Conservation (phyloP, 2,797 vertebrate species). For the Sylvia borin region DNA sequence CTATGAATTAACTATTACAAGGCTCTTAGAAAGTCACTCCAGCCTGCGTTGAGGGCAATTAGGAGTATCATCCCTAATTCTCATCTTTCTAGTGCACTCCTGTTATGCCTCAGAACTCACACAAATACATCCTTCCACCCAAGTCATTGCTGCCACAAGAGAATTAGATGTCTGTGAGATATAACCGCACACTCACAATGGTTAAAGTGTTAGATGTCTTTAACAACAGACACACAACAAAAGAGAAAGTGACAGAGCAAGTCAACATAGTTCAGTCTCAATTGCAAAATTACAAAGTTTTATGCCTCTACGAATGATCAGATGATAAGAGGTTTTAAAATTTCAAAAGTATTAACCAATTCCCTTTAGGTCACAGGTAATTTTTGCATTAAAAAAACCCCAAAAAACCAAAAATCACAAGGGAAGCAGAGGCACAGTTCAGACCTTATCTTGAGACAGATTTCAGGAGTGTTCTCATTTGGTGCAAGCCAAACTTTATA, state of each 20-base stretch:
- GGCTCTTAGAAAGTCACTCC: slow-evolving; percentile 20
- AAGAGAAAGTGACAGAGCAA: background rate
- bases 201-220: background rate
- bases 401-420: background rate
- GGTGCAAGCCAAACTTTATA: background rate
- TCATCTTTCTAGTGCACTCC: background rate
- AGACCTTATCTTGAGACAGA: background rate
- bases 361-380: background rate
- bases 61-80: background rate
- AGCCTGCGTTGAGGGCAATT: background rate
- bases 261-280: background rate
- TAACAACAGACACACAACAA: background rate
- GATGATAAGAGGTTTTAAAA: background rate
- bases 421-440: background rate
- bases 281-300: background rate
- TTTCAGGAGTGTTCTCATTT: background rate
- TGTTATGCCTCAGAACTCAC: background rate
- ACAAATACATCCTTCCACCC: background rate
- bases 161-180: background rate
- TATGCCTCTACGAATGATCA: background rate
- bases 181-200: background rate
- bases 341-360: background rate
- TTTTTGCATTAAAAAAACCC: background rate
- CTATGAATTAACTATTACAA: slow-evolving; percentile 61
- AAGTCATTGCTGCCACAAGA: background rate